A percentile compares a stretch with the other conserved stretches of the same genome.
These are phyloP conservation scores for Euthynnus affinis DNA, from an alignment of 2,797 vertebrate species.

Conservation along the genomic window DNA sequence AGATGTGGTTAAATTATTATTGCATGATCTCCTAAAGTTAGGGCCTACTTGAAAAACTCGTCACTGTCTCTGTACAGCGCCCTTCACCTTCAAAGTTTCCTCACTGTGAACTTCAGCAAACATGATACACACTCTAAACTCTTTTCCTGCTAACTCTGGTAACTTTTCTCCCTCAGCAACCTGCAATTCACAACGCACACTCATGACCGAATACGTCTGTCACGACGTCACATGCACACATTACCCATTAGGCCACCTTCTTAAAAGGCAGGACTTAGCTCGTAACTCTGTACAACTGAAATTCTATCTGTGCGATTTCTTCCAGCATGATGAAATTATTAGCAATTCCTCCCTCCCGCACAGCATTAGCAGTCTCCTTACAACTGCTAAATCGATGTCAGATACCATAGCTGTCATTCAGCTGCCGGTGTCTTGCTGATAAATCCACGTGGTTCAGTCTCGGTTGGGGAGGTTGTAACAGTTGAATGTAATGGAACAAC, in stretches of 20 bases:
- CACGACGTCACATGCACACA: too few relatives aligned
- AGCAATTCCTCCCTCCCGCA: slow-evolving; percentile 26
- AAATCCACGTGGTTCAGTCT: slow-evolving; percentile 32
- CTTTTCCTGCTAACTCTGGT: too few relatives aligned
- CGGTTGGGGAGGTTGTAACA: slow-evolving; percentile 3
- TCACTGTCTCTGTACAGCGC: background rate
- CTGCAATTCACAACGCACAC: too few relatives aligned
- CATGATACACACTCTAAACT: too few relatives aligned
- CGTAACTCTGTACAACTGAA: background rate
- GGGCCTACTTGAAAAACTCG: background rate
- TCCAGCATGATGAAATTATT: slow-evolving; percentile 31
- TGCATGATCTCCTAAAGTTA: background rate
- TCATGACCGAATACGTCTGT: too few relatives aligned
- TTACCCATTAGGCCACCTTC: too few relatives aligned
- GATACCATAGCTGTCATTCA: slow-evolving; percentile 44
- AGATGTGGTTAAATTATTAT: background rate
- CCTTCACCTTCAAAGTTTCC: slow-evolving; percentile 28
- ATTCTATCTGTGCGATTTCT: slow-evolving; percentile 23
- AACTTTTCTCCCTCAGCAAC: too few relatives aligned
- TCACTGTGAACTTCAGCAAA: background rate
- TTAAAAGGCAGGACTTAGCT: too few relatives aligned
- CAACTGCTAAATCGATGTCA: slow-evolving; percentile 38
- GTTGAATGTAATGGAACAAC: slow-evolving; percentile 24
- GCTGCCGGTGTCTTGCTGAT: slow-evolving; percentile 35
- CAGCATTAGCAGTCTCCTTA: slow-evolving; percentile 44